phyloP scores from a whole-genome alignment of 2,888 invertebrate species.

The Linnaemya vulpina region DNA sequence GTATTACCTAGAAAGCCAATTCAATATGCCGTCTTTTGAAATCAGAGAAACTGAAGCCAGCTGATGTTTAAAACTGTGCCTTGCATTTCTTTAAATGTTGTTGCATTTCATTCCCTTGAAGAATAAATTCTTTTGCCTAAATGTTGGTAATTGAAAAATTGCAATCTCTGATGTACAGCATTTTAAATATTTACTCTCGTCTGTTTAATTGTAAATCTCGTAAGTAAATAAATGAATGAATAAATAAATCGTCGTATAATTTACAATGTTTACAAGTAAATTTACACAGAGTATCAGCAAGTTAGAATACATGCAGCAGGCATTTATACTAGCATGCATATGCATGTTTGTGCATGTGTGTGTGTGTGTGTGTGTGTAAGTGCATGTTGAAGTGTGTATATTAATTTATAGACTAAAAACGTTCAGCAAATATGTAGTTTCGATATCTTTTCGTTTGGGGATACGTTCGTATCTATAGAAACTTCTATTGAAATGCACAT shows the following conservation, averaged over 20 bases:
- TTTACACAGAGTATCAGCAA: slow-evolving; percentile 55
- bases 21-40: neutral
- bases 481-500: slow-evolving; percentile 13
- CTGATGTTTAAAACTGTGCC: neutral
- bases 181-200: slow-evolving; percentile 38
- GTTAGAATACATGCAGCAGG: slow-evolving; percentile 2
- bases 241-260: slow-evolving; percentile 62
- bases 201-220: slow-evolving; percentile 56
- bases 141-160: slow-evolving; percentile 7
- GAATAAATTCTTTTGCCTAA: neutral
- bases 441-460: slow-evolving; percentile 47
- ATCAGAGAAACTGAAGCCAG: neutral
- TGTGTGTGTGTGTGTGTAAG: neutral
- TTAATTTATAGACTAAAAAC: slow-evolving; percentile 54
- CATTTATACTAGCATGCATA: neutral
- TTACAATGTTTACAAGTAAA: slow-evolving; percentile 64
- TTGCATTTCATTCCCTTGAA: neutral
- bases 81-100: neutral
- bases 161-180: slow-evolving; percentile 30
- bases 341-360: neutral
- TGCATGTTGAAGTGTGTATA: slow-evolving; percentile 17
- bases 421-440: slow-evolving; percentile 56
- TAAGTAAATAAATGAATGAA: slow-evolving; percentile 58
- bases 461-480: slow-evolving; percentile 24
- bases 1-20: no score